Percentiles rank a stretch among this genome's conserved stretches.
Conservation (phyloP, 1,140 invertebrate genomes). For the Thrips palmi region DNA sequence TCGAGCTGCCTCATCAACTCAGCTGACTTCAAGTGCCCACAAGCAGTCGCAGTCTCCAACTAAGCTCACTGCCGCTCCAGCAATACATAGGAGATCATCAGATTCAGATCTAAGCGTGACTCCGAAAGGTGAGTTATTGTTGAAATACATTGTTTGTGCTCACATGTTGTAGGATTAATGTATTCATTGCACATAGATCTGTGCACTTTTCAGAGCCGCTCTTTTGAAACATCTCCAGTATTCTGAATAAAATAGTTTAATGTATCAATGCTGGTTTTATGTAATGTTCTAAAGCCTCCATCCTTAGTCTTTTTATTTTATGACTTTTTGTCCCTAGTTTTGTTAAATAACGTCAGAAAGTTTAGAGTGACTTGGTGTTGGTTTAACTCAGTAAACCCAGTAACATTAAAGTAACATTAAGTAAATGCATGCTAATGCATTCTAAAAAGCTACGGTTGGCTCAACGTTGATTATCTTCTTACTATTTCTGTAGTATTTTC, state of each 20-base stretch:
- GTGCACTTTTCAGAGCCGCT: background rate
- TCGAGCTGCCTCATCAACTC: constrained; percentile 24
- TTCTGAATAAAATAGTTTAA: background rate
- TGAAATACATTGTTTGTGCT: constrained; percentile 9
- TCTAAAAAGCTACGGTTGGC: too few relatives aligned
- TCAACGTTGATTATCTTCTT: too few relatives aligned
- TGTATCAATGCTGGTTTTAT: background rate
- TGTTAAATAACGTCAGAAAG: too few relatives aligned
- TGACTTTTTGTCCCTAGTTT: background rate
- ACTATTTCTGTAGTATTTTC: too few relatives aligned
- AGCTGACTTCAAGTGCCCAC: constrained; percentile 22
- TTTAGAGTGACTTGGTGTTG: too few relatives aligned
- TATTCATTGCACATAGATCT: background rate
- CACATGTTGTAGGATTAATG: background rate
- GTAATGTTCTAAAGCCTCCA: background rate
- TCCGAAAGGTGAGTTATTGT: constrained; percentile 56
- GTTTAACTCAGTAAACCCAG: too few relatives aligned
- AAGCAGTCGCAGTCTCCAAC: constrained; percentile 27
- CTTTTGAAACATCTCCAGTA: background rate
- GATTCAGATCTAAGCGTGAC: constrained; percentile 86
- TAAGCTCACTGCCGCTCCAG: constrained; percentile 27
- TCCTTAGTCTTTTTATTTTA: background rate
- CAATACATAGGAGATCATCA: constrained; percentile 47
- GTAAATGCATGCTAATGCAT: too few relatives aligned
- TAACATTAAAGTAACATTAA: too few relatives aligned